A percentile compares a stretch with the other conserved stretches of the same genome.
Conservation (phyloP, 2,888 invertebrate genomes). For the Stenichneumon culpator region DNA sequence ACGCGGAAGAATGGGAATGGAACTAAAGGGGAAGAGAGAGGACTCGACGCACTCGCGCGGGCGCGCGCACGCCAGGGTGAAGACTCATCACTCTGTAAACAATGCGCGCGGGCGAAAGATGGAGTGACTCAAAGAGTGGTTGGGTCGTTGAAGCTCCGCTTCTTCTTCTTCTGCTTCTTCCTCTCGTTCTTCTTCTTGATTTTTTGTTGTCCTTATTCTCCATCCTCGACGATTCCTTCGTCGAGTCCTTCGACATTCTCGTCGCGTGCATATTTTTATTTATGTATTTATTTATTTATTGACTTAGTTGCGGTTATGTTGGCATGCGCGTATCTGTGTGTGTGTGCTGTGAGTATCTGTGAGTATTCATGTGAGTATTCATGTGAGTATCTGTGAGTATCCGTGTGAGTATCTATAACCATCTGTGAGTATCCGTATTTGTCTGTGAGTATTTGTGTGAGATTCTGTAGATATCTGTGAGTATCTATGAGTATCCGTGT, state of each 20-base stretch:
- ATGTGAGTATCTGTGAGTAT: no score
- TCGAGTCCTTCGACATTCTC: not conserved
- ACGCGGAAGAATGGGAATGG: slow-evolving; percentile 81
- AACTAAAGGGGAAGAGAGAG: slow-evolving; percentile 76
- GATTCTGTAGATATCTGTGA: no score
- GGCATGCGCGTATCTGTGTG: no score
- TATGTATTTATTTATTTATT: no score
- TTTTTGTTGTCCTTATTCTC: not conserved
- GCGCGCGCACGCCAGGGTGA: slow-evolving; percentile 79
- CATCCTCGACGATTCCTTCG: not conserved
- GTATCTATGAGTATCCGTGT: no score
- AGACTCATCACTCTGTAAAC: slow-evolving; percentile 85
- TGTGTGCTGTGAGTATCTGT: no score
- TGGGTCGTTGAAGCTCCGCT: slow-evolving; percentile 63
- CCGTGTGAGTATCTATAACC: no score
- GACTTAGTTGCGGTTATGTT: no score
- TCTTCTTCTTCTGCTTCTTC: not conserved
- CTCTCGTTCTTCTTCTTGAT: not conserved
- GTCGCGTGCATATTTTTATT: slow-evolving; percentile 4
- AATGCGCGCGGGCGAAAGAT: slow-evolving; percentile 79
- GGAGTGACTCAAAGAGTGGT: slow-evolving; percentile 81
- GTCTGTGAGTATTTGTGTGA: no score
- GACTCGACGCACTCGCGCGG: slow-evolving; percentile 65
- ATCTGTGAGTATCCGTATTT: no score
- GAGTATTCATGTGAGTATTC: no score